phyloP scores from a whole-genome alignment of 1,140 invertebrate species.

The Drosophila tani region DNA sequence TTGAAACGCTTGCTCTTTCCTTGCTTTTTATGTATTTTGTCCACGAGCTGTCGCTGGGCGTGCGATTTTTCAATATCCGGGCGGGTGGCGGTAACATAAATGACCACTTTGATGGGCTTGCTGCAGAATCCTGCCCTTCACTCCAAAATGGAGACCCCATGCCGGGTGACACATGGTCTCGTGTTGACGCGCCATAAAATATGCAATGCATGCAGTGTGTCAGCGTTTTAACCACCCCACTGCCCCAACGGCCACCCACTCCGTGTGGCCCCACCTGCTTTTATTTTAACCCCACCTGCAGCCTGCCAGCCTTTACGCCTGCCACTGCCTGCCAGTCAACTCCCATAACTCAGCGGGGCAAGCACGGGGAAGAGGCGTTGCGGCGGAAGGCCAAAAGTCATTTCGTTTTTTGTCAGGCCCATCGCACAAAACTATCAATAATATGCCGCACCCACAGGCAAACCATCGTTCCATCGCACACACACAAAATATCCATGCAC shows the following conservation, averaged over 20 bases:
- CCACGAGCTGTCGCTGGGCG: slow-evolving; percentile 36
- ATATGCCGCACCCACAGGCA: slow-evolving; percentile 55
- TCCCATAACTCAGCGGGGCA: slow-evolving; percentile 35
- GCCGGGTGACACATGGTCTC: slow-evolving; percentile 79
- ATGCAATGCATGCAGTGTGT: slow-evolving; percentile 82
- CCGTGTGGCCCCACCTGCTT: slow-evolving; percentile 16
- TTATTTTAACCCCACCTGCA: slow-evolving; percentile 28
- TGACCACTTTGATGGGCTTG: slow-evolving; percentile 55
- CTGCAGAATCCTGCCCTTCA: slow-evolving; percentile 6
- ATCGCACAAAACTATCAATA: slow-evolving; percentile 79
- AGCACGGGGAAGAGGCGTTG: slow-evolving; percentile 4
- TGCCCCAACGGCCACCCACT: slow-evolving; percentile 2
- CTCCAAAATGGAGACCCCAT: slow-evolving; percentile 21
- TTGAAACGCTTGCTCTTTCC: background rate
- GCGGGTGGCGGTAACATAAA: slow-evolving; percentile 39
- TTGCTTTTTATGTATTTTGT: slow-evolving; percentile 35
- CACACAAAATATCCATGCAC: background rate
- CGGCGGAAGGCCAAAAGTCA: slow-evolving; percentile 56
- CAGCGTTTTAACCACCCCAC: slow-evolving; percentile 55
- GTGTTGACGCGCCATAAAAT: slow-evolving; percentile 82
- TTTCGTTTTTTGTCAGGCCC: slow-evolving; percentile 64
- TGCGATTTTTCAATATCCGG: slow-evolving; percentile 79
- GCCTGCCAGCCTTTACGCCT: background rate
- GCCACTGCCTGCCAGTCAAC: slow-evolving; percentile 13
- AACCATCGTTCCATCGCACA: background rate